Conservation (phyloP, 2,888 invertebrate species). For the Phalangium opilio region DNA sequence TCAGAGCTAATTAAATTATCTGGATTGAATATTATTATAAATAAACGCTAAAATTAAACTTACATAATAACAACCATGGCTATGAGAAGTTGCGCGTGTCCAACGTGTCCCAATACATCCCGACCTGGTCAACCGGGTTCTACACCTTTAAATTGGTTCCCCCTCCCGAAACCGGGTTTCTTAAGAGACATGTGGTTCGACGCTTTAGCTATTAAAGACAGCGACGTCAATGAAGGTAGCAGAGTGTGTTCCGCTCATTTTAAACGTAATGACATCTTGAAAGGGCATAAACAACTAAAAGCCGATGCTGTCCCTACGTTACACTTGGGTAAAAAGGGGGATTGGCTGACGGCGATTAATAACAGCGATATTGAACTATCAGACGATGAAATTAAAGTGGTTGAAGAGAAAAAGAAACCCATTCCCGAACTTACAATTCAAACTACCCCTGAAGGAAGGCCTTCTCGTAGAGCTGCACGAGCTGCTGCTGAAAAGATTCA, state of each 20-base stretch:
- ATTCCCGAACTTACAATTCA: too few relatives aligned
- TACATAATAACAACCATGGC: too few relatives aligned
- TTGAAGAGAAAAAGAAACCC: too few relatives aligned
- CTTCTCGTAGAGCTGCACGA: conserved; percentile 13
- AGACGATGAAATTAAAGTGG: too few relatives aligned
- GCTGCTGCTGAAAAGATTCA: conserved; percentile 14
- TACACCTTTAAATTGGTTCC: conserved; percentile 3
- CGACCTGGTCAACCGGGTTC: too few relatives aligned
- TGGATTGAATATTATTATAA: too few relatives aligned
- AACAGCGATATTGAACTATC: too few relatives aligned
- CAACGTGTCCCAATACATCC: too few relatives aligned
- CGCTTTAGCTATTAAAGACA: background rate
- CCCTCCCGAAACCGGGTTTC: conserved; percentile 4
- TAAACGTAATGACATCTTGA: conserved; percentile 9
- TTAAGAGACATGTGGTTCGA: conserved; percentile 8
- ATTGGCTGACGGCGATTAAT: too few relatives aligned
- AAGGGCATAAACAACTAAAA: conserved; percentile 7
- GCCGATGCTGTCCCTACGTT: conserved; percentile 8
- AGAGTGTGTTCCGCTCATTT: conserved; percentile 10
- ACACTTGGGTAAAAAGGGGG: background rate
- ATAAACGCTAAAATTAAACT: too few relatives aligned
- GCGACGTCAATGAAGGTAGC: background rate
- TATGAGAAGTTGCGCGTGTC: too few relatives aligned
- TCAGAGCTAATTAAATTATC: too few relatives aligned
- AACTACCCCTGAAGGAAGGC: conserved; percentile 4